These are phyloP conservation scores for Frieseomelitta varia DNA, from an alignment of 1,140 invertebrate genomes.

Conservation along the genomic window DNA sequence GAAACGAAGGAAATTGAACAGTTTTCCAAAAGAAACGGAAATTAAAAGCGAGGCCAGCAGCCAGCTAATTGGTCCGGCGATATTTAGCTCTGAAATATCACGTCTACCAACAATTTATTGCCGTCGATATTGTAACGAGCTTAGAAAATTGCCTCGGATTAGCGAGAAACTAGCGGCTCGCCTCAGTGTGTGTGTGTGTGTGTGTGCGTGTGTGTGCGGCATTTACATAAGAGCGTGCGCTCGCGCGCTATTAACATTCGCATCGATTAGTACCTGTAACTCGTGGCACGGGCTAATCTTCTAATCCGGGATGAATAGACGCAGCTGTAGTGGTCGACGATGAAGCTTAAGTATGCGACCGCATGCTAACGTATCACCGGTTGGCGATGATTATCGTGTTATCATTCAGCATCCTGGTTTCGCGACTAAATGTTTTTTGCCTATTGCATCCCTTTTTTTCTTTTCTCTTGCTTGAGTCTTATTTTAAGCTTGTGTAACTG, in stretches of 20 bases:
- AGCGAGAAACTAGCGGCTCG: constrained; percentile 4
- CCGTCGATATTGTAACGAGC: constrained; percentile 21
- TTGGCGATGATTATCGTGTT: constrained; percentile 59
- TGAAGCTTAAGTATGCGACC: constrained; percentile 22
- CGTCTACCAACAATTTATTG: neutral
- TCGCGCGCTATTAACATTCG: constrained; percentile 15
- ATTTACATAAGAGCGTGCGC: constrained; percentile 6
- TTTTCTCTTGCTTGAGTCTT: neutral
- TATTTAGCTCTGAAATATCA: neutral
- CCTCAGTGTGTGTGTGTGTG: neutral
- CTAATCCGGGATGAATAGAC: constrained; percentile 63
- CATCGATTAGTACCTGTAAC: constrained; percentile 9
- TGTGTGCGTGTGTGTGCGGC: neutral
- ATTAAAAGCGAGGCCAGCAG: neutral
- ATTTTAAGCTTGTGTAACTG: neutral
- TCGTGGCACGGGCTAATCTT: constrained; percentile 30
- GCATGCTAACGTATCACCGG: constrained; percentile 38
- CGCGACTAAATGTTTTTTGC: constrained; percentile 1
- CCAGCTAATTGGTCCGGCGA: constrained; percentile 10
- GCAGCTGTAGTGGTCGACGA: constrained; percentile 33
- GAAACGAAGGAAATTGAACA: neutral
- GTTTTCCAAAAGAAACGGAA: neutral
- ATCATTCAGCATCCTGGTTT: constrained; percentile 62
- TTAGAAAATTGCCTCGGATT: constrained; percentile 18
- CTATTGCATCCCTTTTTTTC: neutral